Evolutionary conservation across 2,113 vertebrate species (phyloP).

Genomic region (Euleptes europaea): DNA sequence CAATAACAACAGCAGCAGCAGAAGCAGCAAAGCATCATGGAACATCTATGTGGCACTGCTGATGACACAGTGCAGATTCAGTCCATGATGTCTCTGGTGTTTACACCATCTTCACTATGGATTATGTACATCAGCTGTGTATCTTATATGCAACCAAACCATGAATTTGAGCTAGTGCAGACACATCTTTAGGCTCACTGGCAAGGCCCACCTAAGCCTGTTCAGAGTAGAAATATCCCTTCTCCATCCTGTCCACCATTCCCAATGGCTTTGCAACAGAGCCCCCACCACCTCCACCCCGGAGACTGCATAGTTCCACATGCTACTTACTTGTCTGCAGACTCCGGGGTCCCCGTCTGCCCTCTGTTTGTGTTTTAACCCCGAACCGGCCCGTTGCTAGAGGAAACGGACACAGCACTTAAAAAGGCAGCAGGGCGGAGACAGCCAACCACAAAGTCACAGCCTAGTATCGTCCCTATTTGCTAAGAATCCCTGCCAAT

Average conservation of each 20-base stretch:
- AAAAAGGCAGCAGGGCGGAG: conserved; percentile 41
- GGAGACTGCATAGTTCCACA: neutral
- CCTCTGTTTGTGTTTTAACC: conserved; percentile 14
- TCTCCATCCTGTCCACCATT: neutral
- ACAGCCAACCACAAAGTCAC: conserved; percentile 37
- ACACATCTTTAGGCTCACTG: conserved; percentile 1
- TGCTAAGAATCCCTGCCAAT: neutral
- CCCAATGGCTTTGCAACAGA: neutral
- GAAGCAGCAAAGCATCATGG: neutral
- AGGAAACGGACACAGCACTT: conserved; percentile 44
- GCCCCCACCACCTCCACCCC: conserved; percentile 3
- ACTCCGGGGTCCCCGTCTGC: conserved; percentile 16
- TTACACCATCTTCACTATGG: neutral
- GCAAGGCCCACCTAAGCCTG: neutral
- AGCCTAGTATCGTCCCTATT: conserved; percentile 20
- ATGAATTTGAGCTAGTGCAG: conserved; percentile 22
- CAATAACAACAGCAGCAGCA: neutral
- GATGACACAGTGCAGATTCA: neutral
- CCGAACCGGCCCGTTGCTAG: conserved; percentile 42
- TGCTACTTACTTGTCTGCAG: conserved; percentile 1
- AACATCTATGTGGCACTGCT: neutral
- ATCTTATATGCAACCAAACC: conserved; percentile 15
- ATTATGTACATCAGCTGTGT: neutral
- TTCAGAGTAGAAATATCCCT: neutral
- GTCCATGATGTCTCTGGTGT: neutral